A percentile compares a stretch with the other conserved stretches of the same genome.
Conservation (phyloP, 2,888 invertebrate genomes). For the Drosophila cyrtoloma region DNA sequence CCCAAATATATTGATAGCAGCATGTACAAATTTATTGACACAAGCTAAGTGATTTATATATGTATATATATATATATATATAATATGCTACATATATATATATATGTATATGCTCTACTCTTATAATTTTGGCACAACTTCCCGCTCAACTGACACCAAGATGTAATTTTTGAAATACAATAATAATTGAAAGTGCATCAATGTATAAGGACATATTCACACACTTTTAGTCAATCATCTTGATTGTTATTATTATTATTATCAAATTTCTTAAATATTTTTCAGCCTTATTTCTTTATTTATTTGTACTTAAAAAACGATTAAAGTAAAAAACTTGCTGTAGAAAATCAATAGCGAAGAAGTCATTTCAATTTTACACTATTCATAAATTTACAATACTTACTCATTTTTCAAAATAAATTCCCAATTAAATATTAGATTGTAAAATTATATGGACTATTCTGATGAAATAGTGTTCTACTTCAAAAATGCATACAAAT, state of each 20-base stretch:
- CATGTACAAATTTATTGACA: slow-evolving; percentile 12
- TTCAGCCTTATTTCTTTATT: not conserved
- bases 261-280: not conserved
- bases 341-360: not conserved
- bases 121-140: not conserved
- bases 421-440: not conserved
- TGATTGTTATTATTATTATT: not conserved
- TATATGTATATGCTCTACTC: not conserved
- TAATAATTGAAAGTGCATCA: not conserved
- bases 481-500: not conserved
- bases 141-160: not conserved
- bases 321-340: not conserved
- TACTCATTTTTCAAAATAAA: not conserved
- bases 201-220: not conserved
- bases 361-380: not conserved
- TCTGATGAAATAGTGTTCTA: not conserved
- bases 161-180: too few species aligned
- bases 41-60: slow-evolving; percentile 6
- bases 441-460: not conserved
- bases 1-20: slow-evolving; percentile 22
- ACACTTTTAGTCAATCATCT: not conserved
- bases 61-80: not conserved
- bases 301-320: not conserved
- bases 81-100: not conserved
- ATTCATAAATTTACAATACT: not conserved